phyloP scores from a whole-genome alignment of 2,888 invertebrate genomes.

The Sialis lutaria region DNA sequence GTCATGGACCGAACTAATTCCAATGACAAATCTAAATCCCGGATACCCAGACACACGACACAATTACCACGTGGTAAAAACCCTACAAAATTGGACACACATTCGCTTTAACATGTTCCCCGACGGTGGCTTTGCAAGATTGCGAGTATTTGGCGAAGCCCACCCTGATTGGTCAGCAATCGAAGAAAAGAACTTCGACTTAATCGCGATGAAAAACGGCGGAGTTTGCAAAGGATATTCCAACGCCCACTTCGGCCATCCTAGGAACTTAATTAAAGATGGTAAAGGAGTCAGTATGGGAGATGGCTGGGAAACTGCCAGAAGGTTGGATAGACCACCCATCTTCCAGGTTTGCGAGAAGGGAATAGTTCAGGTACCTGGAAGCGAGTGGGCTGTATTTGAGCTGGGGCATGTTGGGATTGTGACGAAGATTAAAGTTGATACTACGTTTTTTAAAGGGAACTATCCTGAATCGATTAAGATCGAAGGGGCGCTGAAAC shows the following conservation, averaged over 20 bases:
- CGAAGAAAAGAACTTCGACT: conserved; percentile 25
- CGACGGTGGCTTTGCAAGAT: conserved; percentile 43
- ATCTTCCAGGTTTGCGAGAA: conserved; percentile 30
- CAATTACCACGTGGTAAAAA: conserved; percentile 35
- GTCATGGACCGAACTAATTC: conserved; percentile 38
- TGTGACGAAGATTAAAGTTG: conserved; percentile 32
- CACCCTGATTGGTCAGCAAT: conserved; percentile 16
- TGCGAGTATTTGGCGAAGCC: conserved; percentile 38
- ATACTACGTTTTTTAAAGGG: conserved; percentile 44
- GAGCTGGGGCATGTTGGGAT: conserved; percentile 34
- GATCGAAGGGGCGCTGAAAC: conserved; percentile 31
- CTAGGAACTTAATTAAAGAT: conserved; percentile 37
- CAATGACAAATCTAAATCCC: conserved; percentile 31
- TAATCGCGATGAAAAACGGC: conserved; percentile 34
- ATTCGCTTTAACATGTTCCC: conserved; percentile 42
- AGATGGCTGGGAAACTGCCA: conserved; percentile 50
- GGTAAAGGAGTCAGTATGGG: conserved; percentile 34
- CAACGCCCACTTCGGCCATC: conserved; percentile 47
- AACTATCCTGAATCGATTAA: conserved; percentile 43
- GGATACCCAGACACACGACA: conserved; percentile 39
- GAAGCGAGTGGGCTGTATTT: conserved; percentile 44
- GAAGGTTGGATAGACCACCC: conserved; percentile 38
- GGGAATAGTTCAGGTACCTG: conserved; percentile 36
- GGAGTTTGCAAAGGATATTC: conserved; percentile 36
- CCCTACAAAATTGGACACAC: conserved; percentile 35